Percentiles rank a stretch among this genome's conserved stretches.
Conservation (phyloP, 2,113 vertebrate genomes). For the Tenrec ecaudatus region DNA sequence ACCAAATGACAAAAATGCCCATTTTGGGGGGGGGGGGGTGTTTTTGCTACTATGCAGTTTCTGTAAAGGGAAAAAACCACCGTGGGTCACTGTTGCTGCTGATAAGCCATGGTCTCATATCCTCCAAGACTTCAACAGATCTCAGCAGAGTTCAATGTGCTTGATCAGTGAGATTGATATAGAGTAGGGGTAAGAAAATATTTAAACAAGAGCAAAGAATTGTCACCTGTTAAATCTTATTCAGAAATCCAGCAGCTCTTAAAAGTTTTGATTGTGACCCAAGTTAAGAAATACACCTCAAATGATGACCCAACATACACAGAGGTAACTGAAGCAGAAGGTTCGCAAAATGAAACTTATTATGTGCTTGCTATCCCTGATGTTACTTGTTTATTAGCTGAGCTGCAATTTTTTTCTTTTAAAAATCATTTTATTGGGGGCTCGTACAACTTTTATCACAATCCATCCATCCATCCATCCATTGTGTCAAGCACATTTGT, state of each 20-base stretch:
- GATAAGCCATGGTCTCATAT: neutral
- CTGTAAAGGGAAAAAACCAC: fast-evolving
- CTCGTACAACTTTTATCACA: too few species aligned
- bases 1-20: too few species aligned
- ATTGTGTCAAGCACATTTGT: too few species aligned
- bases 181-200: neutral
- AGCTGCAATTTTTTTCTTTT: too few species aligned
- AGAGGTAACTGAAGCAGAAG: too few species aligned
- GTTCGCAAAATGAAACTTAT: neutral
- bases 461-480: too few species aligned
- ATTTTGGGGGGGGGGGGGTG: too few species aligned
- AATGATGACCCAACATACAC: neutral
- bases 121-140: too few species aligned
- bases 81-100: neutral
- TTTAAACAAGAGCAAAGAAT: neutral
- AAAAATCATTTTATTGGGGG: too few species aligned
- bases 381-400: too few species aligned
- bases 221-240: neutral
- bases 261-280: neutral
- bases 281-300: neutral
- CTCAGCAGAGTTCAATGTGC: too few species aligned
- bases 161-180: neutral
- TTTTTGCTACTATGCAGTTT: too few species aligned
- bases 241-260: neutral
- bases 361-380: neutral